These are phyloP conservation scores for Bufotes viridis DNA, from an alignment of 2,797 vertebrate species.

Conservation along the genomic window DNA sequence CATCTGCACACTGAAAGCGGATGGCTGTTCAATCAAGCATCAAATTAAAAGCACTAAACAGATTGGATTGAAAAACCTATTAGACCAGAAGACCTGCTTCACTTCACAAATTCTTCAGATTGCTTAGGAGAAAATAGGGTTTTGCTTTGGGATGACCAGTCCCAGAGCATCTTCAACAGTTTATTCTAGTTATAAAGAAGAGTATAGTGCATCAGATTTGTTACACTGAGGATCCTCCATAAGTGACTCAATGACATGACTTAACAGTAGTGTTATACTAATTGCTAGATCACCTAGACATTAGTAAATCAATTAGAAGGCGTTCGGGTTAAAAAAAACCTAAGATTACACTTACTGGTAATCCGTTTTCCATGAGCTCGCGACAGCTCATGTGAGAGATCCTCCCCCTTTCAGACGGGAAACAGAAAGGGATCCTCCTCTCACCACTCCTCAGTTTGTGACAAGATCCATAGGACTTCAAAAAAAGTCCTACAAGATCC, in stretches of 20 bases:
- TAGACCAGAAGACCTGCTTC: background rate
- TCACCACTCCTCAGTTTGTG: too few relatives aligned
- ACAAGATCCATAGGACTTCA: too few relatives aligned
- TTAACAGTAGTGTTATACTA: too few relatives aligned
- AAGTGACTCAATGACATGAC: background rate
- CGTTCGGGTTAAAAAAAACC: too few relatives aligned
- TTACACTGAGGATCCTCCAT: background rate
- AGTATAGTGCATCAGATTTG: background rate
- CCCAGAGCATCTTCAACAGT: background rate
- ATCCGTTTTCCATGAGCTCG: too few relatives aligned
- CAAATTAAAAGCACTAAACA: conserved; percentile 7
- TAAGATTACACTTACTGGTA: too few relatives aligned
- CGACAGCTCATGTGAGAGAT: too few relatives aligned
- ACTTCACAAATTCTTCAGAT: background rate
- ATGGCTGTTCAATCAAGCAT: conserved; percentile 4
- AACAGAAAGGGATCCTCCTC: too few relatives aligned
- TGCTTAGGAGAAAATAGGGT: background rate
- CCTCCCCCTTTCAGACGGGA: too few relatives aligned
- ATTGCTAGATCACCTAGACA: too few relatives aligned
- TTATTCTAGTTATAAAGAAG: background rate
- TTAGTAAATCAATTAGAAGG: background rate
- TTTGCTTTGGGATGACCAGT: background rate
- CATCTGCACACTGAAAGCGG: background rate
- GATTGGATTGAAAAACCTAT: conserved; percentile 16
- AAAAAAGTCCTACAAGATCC: too few relatives aligned